Evolutionary conservation across 2,797 vertebrate genomes (phyloP).

Genomic region (Molossus molossus): DNA sequence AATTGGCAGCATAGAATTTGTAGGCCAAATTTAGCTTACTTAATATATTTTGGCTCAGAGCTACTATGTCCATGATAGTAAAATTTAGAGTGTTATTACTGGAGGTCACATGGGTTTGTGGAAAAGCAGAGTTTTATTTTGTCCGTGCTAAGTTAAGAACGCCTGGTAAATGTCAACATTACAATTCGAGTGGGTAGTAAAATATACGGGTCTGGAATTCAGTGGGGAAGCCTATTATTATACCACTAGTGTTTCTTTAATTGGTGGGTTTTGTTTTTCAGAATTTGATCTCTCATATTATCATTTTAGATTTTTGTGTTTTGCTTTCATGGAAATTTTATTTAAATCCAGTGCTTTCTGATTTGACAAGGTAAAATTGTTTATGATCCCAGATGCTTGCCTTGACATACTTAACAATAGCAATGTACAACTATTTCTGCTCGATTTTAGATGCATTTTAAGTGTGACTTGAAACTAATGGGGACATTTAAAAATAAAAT

Average conservation of each 20-base stretch:
- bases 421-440: not conserved
- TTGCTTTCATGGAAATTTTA: not conserved
- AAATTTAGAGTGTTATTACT: not conserved
- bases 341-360: not conserved
- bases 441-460: not conserved
- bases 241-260: not conserved
- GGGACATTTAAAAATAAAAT: not conserved
- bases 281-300: not conserved
- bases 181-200: not conserved
- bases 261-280: not conserved
- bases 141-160: not conserved
- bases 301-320: not conserved
- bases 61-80: not conserved
- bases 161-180: not conserved
- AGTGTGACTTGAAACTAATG: not conserved
- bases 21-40: not conserved
- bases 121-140: not conserved
- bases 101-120: not conserved
- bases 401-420: not conserved
- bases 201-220: not conserved
- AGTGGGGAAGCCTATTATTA: not conserved
- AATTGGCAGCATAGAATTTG: not conserved
- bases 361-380: not conserved
- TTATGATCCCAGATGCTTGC: not conserved
- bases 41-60: not conserved